phyloP scores from a whole-genome alignment of 2,113 vertebrate species.

The Apteryx mantelli region DNA sequence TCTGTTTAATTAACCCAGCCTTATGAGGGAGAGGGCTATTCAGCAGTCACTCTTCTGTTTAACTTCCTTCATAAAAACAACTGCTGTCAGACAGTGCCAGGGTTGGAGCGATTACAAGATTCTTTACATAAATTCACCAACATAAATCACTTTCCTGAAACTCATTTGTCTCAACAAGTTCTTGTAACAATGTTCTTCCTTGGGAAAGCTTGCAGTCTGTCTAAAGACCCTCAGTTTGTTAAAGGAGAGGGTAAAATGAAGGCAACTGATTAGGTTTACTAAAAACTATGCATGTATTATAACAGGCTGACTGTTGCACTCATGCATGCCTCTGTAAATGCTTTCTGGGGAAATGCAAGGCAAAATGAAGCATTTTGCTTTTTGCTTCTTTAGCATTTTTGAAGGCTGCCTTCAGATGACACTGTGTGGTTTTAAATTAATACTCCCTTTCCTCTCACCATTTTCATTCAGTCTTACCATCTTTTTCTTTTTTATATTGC shows the following conservation, averaged over 20 bases:
- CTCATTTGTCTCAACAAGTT: slow-evolving; percentile 28
- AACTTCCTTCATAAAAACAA: background rate
- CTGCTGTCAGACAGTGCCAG: background rate
- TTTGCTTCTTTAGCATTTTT: background rate
- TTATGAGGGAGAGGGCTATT: background rate
- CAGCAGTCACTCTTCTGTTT: background rate
- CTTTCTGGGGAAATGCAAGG: background rate
- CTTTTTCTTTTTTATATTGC: background rate
- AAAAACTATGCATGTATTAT: background rate
- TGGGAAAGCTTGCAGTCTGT: background rate
- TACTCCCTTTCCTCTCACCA: background rate
- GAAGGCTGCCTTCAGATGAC: background rate
- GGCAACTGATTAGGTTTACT: background rate
- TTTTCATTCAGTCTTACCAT: background rate
- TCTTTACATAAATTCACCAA: background rate
- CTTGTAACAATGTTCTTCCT: slow-evolving; percentile 5
- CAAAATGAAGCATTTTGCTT: background rate
- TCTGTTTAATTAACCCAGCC: slow-evolving; percentile 2
- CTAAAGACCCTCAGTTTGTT: background rate
- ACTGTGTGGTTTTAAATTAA: background rate
- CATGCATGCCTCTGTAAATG: background rate
- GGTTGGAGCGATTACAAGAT: slow-evolving; percentile 17
- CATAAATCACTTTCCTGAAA: slow-evolving; percentile 44
- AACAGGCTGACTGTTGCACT: background rate
- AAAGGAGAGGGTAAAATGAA: background rate